Base-by-base conservation (phyloP, 2,113 vertebrate genomes). In the Pluvialis apricaria region DNA sequence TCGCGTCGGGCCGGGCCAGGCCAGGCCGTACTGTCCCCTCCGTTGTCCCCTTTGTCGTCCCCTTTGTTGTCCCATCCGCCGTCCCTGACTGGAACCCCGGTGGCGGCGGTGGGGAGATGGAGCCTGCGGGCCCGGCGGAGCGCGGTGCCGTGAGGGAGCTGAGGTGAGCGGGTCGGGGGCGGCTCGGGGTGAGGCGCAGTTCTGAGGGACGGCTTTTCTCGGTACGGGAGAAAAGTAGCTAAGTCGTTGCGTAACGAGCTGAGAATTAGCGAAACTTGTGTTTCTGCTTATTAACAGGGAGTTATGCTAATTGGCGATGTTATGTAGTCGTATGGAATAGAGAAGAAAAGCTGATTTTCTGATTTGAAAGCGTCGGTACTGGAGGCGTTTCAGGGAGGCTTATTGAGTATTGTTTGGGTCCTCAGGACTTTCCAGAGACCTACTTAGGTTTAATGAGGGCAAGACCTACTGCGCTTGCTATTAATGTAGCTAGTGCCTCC, bases 291-390 rank as follows among this genome's bases (percentile, higher is more conserved):
- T 84, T 88, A 91, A 14, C 14, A 1, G 36, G 42, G 75, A 36
- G 44, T 75, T 71, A 28, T 1, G 2, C 38, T 45, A 76, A 82
- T 75, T 68, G 85, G 81, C 45, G 40, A 3, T 12, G 73, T 78
- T 60, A 42, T 10, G 28, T 22, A 18, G 76, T 83, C 55, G 1
- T 55, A 40, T 13, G 91, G 47, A 93, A 45, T 8, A 28, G 40
- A 29, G 75, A 18, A 61, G 95, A 80, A 97, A 97, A 97, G 96
- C 94, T 36, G 93, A 66, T 97, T 97, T 92, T 86, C 13, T 34
- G 61, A 2, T 85, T 65, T 13, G 92, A 36, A 32, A 73, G 66
- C 29, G 65, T 29, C 38, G 61, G 29, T 40, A 0, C 32, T 11
- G 52, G 66, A 26, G 60, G 15, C 14, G n/a, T 28, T 51, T 71